A percentile compares a stretch with the other conserved stretches of the same genome.
phyloP scores from a whole-genome alignment of 1,140 invertebrate species.

The Dreissena polymorpha region DNA sequence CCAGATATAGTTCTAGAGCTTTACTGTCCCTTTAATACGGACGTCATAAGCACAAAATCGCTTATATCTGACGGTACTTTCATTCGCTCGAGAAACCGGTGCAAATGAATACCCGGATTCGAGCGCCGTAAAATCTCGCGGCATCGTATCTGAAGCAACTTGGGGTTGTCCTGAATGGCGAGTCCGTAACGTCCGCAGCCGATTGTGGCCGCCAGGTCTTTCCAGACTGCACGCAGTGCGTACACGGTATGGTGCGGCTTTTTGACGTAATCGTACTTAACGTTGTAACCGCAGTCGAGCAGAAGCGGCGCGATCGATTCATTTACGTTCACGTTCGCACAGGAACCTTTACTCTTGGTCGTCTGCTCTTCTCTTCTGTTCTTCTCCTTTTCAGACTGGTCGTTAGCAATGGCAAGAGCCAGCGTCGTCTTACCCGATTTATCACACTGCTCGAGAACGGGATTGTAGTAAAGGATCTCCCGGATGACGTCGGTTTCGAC shows the following conservation, averaged over 20 bases:
- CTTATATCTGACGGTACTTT: conserved; percentile 38
- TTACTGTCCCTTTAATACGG: no score
- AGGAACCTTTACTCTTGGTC: neutral
- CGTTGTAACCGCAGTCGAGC: conserved; percentile 48
- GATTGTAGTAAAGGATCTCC: conserved; percentile 42
- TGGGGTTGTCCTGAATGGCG: conserved; percentile 42
- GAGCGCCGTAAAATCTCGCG: conserved; percentile 38
- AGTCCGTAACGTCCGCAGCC: conserved; percentile 42
- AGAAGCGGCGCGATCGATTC: conserved; percentile 35
- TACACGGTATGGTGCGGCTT: conserved; percentile 51
- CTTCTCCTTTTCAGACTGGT: conserved; percentile 17
- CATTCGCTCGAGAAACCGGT: conserved; percentile 34
- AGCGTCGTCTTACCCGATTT: conserved; percentile 48
- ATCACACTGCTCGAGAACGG: conserved; percentile 42
- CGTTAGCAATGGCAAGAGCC: conserved; percentile 36
- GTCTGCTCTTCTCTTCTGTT: neutral
- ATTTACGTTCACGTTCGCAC: neutral
- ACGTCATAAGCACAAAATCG: conserved; percentile 34
- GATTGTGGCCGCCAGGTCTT: conserved; percentile 45
- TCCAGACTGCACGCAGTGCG: conserved; percentile 40
- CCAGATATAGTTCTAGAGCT: no score
- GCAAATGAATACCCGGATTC: conserved; percentile 35
- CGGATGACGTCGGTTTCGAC: conserved; percentile 29
- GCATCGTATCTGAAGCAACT: conserved; percentile 30
- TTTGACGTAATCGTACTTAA: conserved; percentile 43